Evolutionary conservation across 2,113 vertebrate genomes (phyloP).

Genomic region (Amazona guildingii): DNA sequence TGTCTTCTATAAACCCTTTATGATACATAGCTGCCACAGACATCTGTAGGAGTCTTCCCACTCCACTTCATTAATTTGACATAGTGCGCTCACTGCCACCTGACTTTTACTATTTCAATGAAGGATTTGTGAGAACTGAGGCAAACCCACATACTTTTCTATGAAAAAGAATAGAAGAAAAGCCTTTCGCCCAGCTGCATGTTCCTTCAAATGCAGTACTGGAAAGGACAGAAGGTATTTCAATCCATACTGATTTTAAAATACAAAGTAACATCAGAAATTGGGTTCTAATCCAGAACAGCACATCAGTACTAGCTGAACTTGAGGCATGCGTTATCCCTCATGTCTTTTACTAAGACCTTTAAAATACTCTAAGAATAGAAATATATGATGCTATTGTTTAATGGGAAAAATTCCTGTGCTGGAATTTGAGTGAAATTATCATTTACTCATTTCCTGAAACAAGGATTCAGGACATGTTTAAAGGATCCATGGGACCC

Average conservation of each 20-base stretch:
- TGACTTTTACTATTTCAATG: background rate
- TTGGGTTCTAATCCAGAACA: background rate
- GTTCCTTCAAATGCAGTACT: background rate
- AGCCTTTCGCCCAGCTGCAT: background rate
- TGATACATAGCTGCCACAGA: background rate
- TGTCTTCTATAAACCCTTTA: background rate
- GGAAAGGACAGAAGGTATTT: background rate
- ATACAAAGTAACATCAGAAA: background rate
- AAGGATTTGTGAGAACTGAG: conserved; percentile 15
- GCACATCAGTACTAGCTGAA: background rate
- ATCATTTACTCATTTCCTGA: background rate
- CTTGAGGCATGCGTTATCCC: background rate
- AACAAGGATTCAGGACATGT: background rate
- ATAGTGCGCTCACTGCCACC: background rate
- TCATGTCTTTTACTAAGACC: background rate
- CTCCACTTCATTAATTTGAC: background rate
- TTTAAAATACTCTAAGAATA: background rate
- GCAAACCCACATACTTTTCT: background rate
- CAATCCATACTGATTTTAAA: background rate
- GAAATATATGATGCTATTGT: background rate
- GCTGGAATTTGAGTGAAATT: background rate
- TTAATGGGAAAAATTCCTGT: background rate
- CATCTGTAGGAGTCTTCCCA: conserved; percentile 40
- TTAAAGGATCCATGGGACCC: background rate
- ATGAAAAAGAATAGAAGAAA: background rate